Conservation (phyloP, 92 coral and sea anemone genomes). For the Heteractis magnifica region DNA sequence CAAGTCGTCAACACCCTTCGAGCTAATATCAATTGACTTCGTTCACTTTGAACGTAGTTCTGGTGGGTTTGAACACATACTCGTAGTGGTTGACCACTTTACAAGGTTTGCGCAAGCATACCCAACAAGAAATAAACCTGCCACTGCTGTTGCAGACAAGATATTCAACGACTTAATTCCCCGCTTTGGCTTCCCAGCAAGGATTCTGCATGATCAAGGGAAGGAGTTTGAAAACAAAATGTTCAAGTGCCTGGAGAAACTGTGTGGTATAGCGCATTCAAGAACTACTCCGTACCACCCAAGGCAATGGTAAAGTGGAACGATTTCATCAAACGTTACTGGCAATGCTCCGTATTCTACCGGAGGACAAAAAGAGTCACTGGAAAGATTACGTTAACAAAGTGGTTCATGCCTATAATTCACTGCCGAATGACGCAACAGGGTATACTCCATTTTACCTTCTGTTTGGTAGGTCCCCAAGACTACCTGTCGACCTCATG, state of each 20-base stretch:
- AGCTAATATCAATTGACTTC: no score
- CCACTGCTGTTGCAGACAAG: no score
- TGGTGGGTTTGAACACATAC: no score
- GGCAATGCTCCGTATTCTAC: conserved; percentile 56
- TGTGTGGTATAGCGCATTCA: conserved; percentile 40
- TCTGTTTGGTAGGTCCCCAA: conserved; percentile 60
- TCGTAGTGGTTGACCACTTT: no score
- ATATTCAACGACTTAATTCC: no score
- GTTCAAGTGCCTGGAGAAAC: conserved; percentile 35
- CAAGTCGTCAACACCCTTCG: no score
- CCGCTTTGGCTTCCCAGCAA: no score
- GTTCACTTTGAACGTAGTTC: no score
- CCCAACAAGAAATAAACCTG: no score
- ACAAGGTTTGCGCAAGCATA: no score
- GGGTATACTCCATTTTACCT: conserved; percentile 56
- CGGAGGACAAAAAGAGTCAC: conserved; percentile 43
- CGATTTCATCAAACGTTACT: conserved; percentile 58
- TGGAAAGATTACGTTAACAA: conserved; percentile 72
- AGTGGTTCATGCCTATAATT: conserved; percentile 67
- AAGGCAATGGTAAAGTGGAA: conserved; percentile 60
- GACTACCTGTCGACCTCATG: conserved; percentile 41
- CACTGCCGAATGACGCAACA: conserved; percentile 58
- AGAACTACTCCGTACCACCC: conserved; percentile 68
- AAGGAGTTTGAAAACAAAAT: conserved; percentile 49
- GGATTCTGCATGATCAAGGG: conserved; percentile 54